phyloP scores from a whole-genome alignment of 2,888 invertebrate species.

The Hedya salicella region DNA sequence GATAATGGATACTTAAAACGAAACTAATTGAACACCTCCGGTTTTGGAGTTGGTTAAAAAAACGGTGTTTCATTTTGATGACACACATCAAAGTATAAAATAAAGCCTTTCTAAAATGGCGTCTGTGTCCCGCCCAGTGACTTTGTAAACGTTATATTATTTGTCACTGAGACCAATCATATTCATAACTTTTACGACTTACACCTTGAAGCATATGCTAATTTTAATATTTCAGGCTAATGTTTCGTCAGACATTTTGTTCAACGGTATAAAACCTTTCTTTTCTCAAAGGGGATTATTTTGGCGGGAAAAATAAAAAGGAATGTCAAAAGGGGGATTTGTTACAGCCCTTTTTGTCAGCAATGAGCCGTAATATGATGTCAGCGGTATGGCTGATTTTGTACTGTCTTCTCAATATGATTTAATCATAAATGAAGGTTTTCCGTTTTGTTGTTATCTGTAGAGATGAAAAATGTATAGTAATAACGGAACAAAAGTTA shows the following conservation, averaged over 20 bases:
- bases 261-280: conserved; percentile 28
- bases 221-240: background rate
- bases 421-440: background rate
- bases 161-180: no score
- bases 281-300: conserved; percentile 35
- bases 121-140: no score
- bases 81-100: no score
- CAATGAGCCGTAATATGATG: conserved; percentile 69
- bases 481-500: no score
- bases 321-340: conserved; percentile 65
- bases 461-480: no score
- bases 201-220: background rate
- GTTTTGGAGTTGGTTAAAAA: no score
- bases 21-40: no score
- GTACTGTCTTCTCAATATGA: background rate
- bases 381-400: conserved; percentile 47
- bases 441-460: background rate
- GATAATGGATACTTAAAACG: no score
- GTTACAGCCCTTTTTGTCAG: conserved; percentile 59
- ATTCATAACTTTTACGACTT: background rate
- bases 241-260: conserved; percentile 19
- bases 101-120: no score
- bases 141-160: no score
- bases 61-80: no score
- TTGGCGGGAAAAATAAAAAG: conserved; percentile 60